phyloP scores from a whole-genome alignment of 2,888 invertebrate species.

The Archaeoteleia sp. region DNA sequence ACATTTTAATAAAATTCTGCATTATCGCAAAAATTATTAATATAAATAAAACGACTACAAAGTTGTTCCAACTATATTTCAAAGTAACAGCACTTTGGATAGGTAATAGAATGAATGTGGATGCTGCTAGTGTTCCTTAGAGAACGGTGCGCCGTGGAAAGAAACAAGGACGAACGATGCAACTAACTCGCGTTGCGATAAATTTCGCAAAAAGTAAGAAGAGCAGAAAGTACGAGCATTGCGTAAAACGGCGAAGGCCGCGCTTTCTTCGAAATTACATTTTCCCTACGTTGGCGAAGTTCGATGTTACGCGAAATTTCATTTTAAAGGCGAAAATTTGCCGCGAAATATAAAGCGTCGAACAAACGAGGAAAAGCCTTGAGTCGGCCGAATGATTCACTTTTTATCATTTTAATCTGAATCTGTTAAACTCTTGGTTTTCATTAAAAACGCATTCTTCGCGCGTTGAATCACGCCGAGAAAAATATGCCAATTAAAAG shows the following conservation, averaged over 20 bases:
- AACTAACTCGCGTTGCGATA: slow-evolving; percentile 17
- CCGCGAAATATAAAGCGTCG: no score
- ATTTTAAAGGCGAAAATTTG: slow-evolving; percentile 19
- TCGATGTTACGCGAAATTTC: slow-evolving; percentile 24
- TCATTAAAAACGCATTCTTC: no score
- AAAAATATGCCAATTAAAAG: no score
- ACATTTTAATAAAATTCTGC: no score
- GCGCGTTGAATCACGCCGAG: no score
- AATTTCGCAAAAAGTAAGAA: slow-evolving; percentile 13
- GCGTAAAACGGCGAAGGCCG: slow-evolving; percentile 6
- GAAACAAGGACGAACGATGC: slow-evolving; percentile 12
- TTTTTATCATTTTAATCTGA: no score
- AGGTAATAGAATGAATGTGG: slow-evolving; percentile 16
- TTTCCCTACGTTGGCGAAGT: slow-evolving; percentile 19
- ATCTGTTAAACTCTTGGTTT: no score
- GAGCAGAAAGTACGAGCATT: slow-evolving; percentile 20
- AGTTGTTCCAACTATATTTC: background rate
- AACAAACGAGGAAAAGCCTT: background rate
- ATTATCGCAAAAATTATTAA: no score
- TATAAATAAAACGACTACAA: no score
- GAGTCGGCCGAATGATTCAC: no score
- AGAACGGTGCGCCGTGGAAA: slow-evolving; percentile 15
- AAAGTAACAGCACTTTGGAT: slow-evolving; percentile 19
- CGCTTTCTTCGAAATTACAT: slow-evolving; percentile 20
- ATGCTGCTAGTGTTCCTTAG: slow-evolving; percentile 9